Evolutionary conservation across 2,888 invertebrate genomes (phyloP).

Genomic region (Teinopalpus imperialis): DNA sequence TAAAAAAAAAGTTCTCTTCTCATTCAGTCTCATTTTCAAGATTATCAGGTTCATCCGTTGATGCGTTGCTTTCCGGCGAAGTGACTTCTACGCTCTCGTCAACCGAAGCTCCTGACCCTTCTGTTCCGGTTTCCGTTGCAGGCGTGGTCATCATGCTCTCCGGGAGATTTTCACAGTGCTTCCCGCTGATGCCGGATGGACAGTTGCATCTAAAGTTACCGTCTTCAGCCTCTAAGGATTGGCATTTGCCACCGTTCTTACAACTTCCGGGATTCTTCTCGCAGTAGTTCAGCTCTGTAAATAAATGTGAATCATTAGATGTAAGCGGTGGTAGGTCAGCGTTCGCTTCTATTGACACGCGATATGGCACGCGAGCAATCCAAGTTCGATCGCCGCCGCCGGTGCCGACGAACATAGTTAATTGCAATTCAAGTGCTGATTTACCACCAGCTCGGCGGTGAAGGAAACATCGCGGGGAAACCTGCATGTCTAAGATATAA

Average conservation of each 20-base stretch:
- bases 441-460: too few relatives aligned
- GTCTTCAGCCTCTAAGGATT: constrained; percentile 88
- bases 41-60: constrained; percentile 39
- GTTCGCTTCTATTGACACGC: too few relatives aligned
- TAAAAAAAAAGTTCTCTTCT: too few relatives aligned
- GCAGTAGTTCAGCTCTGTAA: constrained; percentile 90
- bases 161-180: constrained; percentile 85
- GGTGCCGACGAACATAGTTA: too few relatives aligned
- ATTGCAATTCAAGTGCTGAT: too few relatives aligned
- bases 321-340: too few relatives aligned
- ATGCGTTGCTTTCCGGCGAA: constrained; percentile 28
- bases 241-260: constrained; percentile 90
- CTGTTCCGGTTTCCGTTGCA: constrained; percentile 36
- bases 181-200: constrained; percentile 88
- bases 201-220: constrained; percentile 90
- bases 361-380: too few relatives aligned
- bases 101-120: constrained; percentile 26
- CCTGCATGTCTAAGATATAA: too few relatives aligned
- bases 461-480: too few relatives aligned
- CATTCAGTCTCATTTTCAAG: constrained; percentile 64
- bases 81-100: constrained; percentile 27
- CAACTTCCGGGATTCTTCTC: constrained; percentile 88
- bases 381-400: too few relatives aligned
- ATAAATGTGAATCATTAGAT: too few relatives aligned
- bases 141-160: constrained; percentile 47